Conservation (phyloP, 2,888 invertebrate species). For the Alcis repandata region DNA sequence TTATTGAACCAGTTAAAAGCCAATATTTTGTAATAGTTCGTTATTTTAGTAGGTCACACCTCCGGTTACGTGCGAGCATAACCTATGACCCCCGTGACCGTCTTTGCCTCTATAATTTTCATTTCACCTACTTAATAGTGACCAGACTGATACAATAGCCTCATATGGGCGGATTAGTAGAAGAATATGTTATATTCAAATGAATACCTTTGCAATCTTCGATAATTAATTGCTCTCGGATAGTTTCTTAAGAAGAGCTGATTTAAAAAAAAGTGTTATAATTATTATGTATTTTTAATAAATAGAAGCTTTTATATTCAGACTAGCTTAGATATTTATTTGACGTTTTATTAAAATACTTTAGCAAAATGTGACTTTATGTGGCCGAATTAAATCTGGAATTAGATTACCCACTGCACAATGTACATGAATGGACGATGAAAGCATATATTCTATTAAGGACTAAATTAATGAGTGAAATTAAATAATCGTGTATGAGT, state of each 20-base stretch:
- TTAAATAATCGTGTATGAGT: too few species aligned
- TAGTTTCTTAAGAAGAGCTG: not conserved
- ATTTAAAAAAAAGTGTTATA: too few species aligned
- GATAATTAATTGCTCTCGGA: not conserved
- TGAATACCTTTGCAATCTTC: not conserved
- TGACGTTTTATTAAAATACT: too few species aligned
- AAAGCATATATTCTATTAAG: too few species aligned
- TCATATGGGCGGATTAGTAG: not conserved
- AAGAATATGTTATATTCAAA: not conserved
- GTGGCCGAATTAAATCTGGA: too few species aligned
- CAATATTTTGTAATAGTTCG: conserved; percentile 36
- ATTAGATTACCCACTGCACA: too few species aligned
- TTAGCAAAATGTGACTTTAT: too few species aligned
- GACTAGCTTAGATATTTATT: too few species aligned
- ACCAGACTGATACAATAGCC: conserved; percentile 9
- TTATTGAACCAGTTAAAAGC: conserved; percentile 34
- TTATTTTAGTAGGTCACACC: conserved; percentile 34
- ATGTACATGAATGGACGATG: too few species aligned
- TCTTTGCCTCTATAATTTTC: conserved; percentile 22
- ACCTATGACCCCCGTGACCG: conserved; percentile 38
- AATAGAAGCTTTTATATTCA: too few species aligned
- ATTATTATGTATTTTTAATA: too few species aligned
- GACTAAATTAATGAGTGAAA: too few species aligned
- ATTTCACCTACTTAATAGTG: conserved; percentile 29
- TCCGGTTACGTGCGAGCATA: conserved; percentile 33